Percentiles rank a stretch among this genome's conserved stretches.
Conservation (phyloP, 2,113 vertebrate species). For the Hippocampus mohnikei region DNA sequence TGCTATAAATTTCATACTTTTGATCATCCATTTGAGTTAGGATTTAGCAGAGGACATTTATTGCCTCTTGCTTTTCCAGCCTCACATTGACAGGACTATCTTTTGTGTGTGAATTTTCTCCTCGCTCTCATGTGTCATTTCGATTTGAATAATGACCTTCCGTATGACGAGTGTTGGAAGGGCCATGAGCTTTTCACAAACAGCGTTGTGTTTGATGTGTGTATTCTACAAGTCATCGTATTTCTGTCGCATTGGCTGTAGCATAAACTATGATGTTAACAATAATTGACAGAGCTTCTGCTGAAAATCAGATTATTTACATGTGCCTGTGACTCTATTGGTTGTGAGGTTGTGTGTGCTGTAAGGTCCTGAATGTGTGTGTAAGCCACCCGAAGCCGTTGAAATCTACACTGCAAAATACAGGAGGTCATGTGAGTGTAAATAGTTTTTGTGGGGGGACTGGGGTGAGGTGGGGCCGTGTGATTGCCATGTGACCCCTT, state of each 20-base stretch:
- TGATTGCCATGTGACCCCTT: slow-evolving; percentile 40
- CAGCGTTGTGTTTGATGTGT: not conserved
- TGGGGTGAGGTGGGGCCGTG: slow-evolving; percentile 1
- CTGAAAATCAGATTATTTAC: slow-evolving; percentile 16
- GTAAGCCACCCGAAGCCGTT: slow-evolving; percentile 9
- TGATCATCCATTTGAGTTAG: not conserved
- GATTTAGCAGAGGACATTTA: not conserved
- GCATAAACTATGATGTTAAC: not conserved
- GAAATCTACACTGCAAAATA: slow-evolving; percentile 21
- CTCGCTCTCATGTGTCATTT: not conserved
- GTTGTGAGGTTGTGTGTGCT: not conserved
- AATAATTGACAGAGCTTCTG: not conserved
- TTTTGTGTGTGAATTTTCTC: slow-evolving; percentile 3
- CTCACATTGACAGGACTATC: slow-evolving; percentile 11
- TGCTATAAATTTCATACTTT: not conserved
- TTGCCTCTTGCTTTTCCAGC: slow-evolving; percentile 35
- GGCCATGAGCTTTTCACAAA: slow-evolving; percentile 10
- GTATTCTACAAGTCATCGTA: not conserved
- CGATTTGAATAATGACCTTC: slow-evolving; percentile 19
- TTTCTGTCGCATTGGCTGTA: not conserved
- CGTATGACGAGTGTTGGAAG: slow-evolving; percentile 34
- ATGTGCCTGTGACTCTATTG: slow-evolving; percentile 1
- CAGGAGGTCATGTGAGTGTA: slow-evolving; percentile 18
- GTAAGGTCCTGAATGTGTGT: slow-evolving; percentile 19
- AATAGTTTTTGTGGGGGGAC: slow-evolving; percentile 11